Evolutionary conservation across 1,140 invertebrate species (phyloP), one percentile per base, ranked within the genome.

Genomic region (Drosophila asahinai): DNA sequence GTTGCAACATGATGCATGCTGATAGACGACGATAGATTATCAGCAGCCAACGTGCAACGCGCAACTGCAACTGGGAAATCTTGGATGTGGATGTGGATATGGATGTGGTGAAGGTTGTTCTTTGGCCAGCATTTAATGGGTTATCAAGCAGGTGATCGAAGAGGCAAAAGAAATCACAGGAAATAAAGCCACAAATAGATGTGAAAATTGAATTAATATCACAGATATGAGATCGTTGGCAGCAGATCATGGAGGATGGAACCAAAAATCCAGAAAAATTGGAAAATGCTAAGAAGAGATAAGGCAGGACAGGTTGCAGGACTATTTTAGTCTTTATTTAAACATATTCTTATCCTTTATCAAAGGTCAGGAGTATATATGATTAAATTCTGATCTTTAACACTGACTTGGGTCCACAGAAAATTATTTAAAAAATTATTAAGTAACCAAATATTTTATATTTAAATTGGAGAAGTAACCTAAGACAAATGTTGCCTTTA

Each of bases 21-120:
- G 84, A 90, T 89, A 89, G 84, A 90, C 82, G 86, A 75, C 86
- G 78, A 84, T 89, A 89, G 86, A 89, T 84, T 89, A 90, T 80
- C 83, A 80, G 55, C 52, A 59, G 61, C 67, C 49, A 48, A 66
- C 52, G 54, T 33, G 48, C 70, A 63, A 33, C 71, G 45, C 30
- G 36, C 48, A 70, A 54, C 66, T 30, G 45, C 66, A 61, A 60
- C 70, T 64, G 66, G 30, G 11, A 54, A 54, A 36, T 54, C 51
- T 19, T 27, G n/a, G 49, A 67, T 45, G 8, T 40, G 63, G 67
- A 30, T 30, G 6, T 30, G 25, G 25, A 27, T 27, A 0, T 25
- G n/a, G 40, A 67, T 45, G 30, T 40, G 63, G 67, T 55, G 63
- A 71, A 71, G 67, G 67, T 68, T 71, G 67, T 71, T 71, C 67